Evolutionary conservation across 2,113 vertebrate species (phyloP).

Genomic region (Dromiciops gliroides): DNA sequence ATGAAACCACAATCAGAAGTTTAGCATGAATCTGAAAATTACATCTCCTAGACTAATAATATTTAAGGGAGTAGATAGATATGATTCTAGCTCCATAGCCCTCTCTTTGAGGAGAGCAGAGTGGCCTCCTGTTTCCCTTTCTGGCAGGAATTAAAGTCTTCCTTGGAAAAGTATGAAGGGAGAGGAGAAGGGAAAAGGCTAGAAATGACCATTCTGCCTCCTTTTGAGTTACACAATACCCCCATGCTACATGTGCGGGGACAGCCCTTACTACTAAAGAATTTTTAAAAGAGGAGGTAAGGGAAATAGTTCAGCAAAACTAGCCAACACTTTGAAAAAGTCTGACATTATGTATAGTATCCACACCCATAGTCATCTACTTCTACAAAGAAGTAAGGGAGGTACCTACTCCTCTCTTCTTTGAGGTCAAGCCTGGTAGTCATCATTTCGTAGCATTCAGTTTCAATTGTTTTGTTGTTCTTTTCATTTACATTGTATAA

Average conservation of each 20-base stretch:
- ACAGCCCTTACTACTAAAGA: background rate
- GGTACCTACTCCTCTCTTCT: background rate
- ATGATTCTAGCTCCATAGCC: background rate
- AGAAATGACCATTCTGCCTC: background rate
- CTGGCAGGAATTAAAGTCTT: conserved; percentile 13
- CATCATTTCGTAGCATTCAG: background rate
- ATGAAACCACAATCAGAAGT: background rate
- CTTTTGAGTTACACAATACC: background rate
- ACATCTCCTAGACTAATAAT: background rate
- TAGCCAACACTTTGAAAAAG: background rate
- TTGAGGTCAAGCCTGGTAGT: background rate
- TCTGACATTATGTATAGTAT: background rate
- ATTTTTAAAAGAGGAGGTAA: background rate
- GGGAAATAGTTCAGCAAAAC: background rate
- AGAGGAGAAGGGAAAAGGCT: background rate
- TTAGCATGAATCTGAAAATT: background rate
- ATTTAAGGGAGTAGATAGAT: background rate
- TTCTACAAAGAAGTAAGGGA: background rate
- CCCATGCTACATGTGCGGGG: background rate
- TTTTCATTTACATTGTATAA: background rate
- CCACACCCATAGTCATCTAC: background rate
- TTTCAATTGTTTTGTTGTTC: background rate
- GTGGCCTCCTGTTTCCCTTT: background rate
- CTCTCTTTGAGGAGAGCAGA: background rate
- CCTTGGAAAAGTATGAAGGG: conserved; percentile 31